Base-by-base conservation (phyloP, 2,797 vertebrate genomes). In the Xiphophorus birchmanni region DNA sequence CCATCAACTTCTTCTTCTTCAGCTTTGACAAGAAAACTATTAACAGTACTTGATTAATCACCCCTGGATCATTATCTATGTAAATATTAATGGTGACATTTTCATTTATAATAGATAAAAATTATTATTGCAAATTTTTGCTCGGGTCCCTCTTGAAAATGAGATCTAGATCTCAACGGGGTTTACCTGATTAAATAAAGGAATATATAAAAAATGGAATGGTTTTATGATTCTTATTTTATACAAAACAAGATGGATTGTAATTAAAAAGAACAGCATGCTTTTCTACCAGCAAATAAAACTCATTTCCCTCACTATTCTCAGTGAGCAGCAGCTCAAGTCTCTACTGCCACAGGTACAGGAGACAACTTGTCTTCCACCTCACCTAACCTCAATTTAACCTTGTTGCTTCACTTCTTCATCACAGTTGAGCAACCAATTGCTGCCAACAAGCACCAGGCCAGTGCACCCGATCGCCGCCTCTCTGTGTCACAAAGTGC, bases 361-460 rank as follows among this genome's bases (percentile, higher is more conserved):
- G 63, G 63, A 67, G 35, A 67, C 63, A 67, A 37, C 35, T 67
- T 67, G 63, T 67, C 63, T 40, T 67, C 63, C 63, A 23, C 17
- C 17, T 67, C 63, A 40, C 63, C 63, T 21, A 67, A 3, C 7
- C 8, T 37, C 32, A 67, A 37, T 37, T 67, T 21, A 67, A 40
- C 63, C 63, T 37, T 67, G 32, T 67, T 67, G 35, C 63, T 21
- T 63, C 29, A 63, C 29, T 17, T 63, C 29, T 63, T 8, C 58
- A 63, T 35, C 29, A 35, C 29, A 63, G 29, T 35, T 63, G 29
- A 63, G 29, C 15, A 32, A 32, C 58, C 29, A 63, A 32, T 63
- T 63, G 13, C 29, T 63, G 58, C 29, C 58, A 32, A 35, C 58
- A 63, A 63, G 58, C 29, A 32, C 15, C 29, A 63, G 58, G 15